Percentiles rank a stretch among this genome's conserved stretches.
Conservation (phyloP, 2,113 vertebrate species). For the Rhabdornis inornatus region DNA sequence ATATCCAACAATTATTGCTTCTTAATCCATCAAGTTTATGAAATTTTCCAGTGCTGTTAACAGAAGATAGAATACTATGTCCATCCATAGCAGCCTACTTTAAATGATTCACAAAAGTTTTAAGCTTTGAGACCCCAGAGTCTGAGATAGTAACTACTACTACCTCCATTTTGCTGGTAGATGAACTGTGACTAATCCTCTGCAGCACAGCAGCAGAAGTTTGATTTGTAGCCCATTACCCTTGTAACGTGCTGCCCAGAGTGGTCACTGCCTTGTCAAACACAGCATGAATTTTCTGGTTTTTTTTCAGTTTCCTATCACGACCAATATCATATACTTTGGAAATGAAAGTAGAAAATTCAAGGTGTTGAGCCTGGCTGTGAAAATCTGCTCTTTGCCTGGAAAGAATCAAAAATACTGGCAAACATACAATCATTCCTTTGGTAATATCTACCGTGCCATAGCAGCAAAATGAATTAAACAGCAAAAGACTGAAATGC, state of each 20-base stretch:
- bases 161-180: conserved; percentile 37
- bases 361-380: conserved; percentile 36
- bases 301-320: background rate
- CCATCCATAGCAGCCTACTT: background rate
- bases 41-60: conserved; percentile 32
- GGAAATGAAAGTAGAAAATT: conserved; percentile 28
- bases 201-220: conserved; percentile 9
- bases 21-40: conserved; percentile 32
- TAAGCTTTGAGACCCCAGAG: background rate
- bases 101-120: background rate
- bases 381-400: conserved; percentile 29
- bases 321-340: background rate
- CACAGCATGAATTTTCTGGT: background rate
- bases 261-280: conserved; percentile 28
- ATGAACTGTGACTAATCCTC: conserved; percentile 53
- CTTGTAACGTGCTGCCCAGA: background rate
- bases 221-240: conserved; percentile 38
- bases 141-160: background rate
- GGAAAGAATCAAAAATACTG: conserved; percentile 44
- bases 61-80: background rate
- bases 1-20: conserved; percentile 14
- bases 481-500: conserved; percentile 20
- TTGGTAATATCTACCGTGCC: background rate
- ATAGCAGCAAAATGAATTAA: conserved; percentile 40
- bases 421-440: conserved; percentile 28